Base-by-base conservation (phyloP, 2,113 vertebrate species). In the Jacana jacana region DNA sequence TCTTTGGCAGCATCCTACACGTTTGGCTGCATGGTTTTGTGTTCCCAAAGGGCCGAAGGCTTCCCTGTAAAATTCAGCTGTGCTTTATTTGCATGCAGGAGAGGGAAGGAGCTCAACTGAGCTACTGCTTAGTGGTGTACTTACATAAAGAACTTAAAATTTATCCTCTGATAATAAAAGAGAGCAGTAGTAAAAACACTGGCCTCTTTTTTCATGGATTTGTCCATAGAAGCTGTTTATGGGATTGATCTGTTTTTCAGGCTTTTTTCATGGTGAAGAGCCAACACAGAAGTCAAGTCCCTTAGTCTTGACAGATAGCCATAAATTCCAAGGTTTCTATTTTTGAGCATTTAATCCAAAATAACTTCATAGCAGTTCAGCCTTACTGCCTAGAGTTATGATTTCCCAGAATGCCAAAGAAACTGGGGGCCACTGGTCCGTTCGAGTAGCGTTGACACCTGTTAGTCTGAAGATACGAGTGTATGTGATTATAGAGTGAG, bases 61-160 rank as follows among this genome's bases (percentile, higher is more conserved):
- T 86, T 94, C 94, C 83, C 37, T 81, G 55, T 94, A 93, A 93
- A 88, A 92, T 73, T 95, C 85, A 92, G 54, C 77, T 73, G 13
- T 61, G 39, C 30, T 89, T 83, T 94, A 5, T 69, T 88, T 88
- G 79, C 30, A 39, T 70, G 88, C 72, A 78, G 76, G 90, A 96
- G 85, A 94, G 64, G 52, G n/a, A 86, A 82, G 35, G 48, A 91
- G 64, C 71, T 64, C 35, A 54, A 17, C 37, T 58, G 75, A 94
- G 40, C 51, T 39, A 23, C 37, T 77, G n/a, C 42, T 83, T 54
- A 42, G 46, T 80, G 64, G 25, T 63, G 79, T 46, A 80, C 51
- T 85, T 80, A 77, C 37, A 42, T 63, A 88, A 87, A 94, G 64
- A 88, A 52, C 63, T 82, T 72, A 71, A 66, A 46, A 71, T 79